phyloP scores from a whole-genome alignment of 2,113 vertebrate genomes.

The Passer domesticus region DNA sequence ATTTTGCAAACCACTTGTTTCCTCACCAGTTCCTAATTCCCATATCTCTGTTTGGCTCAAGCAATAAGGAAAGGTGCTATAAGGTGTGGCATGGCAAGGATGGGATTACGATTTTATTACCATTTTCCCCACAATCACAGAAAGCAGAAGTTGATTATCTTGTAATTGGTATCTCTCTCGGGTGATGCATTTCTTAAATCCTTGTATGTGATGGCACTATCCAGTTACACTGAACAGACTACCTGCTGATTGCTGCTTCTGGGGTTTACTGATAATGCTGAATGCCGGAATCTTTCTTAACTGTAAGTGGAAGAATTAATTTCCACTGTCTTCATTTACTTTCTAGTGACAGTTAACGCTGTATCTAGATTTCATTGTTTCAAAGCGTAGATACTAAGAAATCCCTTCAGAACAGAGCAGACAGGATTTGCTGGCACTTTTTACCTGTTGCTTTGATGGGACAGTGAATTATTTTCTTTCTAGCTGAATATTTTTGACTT shows the following conservation, averaged over 20 bases:
- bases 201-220: slow-evolving; percentile 2
- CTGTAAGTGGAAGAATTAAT: slow-evolving; percentile 42
- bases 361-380: slow-evolving; percentile 44
- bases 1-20: not conserved
- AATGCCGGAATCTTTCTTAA: slow-evolving; percentile 49
- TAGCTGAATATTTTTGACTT: not conserved
- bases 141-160: slow-evolving; percentile 36
- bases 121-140: not conserved
- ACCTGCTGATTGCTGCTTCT: slow-evolving; percentile 54
- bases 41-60: not conserved
- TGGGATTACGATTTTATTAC: not conserved
- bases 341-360: slow-evolving; percentile 36
- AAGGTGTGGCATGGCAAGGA: not conserved
- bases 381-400: slow-evolving; percentile 5
- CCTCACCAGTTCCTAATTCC: not conserved
- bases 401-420: not conserved
- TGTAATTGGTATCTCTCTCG: slow-evolving; percentile 42
- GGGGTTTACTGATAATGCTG: slow-evolving; percentile 50
- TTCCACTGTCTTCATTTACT: slow-evolving; percentile 11
- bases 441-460: slow-evolving; percentile 22
- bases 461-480: not conserved
- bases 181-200: slow-evolving; percentile 40
- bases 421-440: slow-evolving; percentile 26
- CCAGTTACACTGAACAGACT: slow-evolving; percentile 45
- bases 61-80: not conserved